phyloP scores from a whole-genome alignment of 2,113 vertebrate genomes.

The Grammomys dolichurus region DNA sequence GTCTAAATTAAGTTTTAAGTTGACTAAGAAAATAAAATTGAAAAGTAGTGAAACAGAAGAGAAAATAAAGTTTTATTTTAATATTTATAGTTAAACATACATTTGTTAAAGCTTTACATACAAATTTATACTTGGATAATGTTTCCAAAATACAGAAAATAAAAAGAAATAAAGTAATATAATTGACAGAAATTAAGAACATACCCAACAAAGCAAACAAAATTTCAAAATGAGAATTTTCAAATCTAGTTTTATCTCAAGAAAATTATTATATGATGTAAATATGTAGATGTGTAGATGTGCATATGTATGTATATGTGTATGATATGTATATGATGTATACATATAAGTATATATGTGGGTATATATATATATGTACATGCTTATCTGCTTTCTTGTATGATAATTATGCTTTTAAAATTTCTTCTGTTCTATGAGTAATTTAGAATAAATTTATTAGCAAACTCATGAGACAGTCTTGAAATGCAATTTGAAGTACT shows the following conservation, averaged over 20 bases:
- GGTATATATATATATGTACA: background rate
- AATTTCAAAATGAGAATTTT: background rate
- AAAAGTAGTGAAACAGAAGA: background rate
- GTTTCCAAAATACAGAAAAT: background rate
- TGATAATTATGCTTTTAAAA: slow-evolving; percentile 43
- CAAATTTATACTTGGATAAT: background rate
- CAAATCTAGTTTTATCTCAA: background rate
- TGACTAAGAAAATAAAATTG: background rate
- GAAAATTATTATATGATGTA: background rate
- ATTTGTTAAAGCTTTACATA: background rate
- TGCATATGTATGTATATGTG: background rate
- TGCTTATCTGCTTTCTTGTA: background rate
- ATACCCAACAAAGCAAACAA: background rate
- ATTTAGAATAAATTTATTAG: slow-evolving; percentile 46
- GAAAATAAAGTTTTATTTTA: background rate
- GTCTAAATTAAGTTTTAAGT: slow-evolving; percentile 6
- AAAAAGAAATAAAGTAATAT: background rate
- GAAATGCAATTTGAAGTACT: slow-evolving; percentile 26
- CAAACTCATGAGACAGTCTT: background rate
- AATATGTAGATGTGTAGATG: background rate
- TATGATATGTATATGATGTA: background rate
- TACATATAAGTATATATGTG: background rate
- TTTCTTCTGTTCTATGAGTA: background rate
- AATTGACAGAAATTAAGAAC: background rate
- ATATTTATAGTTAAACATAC: background rate